Base-by-base conservation (phyloP, 2,888 invertebrate genomes). In the Tineola bisselliella region DNA sequence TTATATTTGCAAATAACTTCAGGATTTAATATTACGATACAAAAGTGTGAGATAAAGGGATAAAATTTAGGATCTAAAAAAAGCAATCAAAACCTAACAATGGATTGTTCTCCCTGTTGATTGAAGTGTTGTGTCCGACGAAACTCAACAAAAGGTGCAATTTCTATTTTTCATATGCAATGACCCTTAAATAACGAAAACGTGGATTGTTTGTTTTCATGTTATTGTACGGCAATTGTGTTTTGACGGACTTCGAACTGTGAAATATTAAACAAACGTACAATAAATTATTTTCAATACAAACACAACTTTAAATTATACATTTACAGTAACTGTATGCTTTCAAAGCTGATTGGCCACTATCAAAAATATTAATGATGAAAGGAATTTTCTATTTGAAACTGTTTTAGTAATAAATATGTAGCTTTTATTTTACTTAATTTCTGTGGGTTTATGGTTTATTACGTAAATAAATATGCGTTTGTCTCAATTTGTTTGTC, bases 1-100 rank as follows among this genome's bases (percentile, higher is more conserved):
- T n/a, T n/a, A n/a, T n/a, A n/a, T n/a, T n/a, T n/a, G n/a, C n/a
- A n/a, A n/a, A n/a, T n/a, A n/a, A n/a, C n/a, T n/a, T n/a, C n/a
- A n/a, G n/a, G n/a, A n/a, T n/a, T n/a, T n/a, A n/a, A n/a, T n/a
- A n/a, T n/a, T n/a, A n/a, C n/a, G n/a, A n/a, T n/a, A n/a, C n/a
- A n/a, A n/a, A 25, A 25, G 25, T 25, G 25, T 25, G 25, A 25
- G 8, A 43, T n/a, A 43, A 43, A 43, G 8, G 12, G 13, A n/a
- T 3, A 43, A 43, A 43, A 43, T 3, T 2, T 43, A 13, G n/a
- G 43, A 43, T 2, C 15, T 13, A 15, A 15, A 48, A 48, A 48
- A 48, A 48, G 48, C 48, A 48, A 48, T 48, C 48, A 48, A 48
- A 48, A 18, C 19, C 12, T 54, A n/a, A 54, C 54, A 54, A 54